phyloP scores from a whole-genome alignment of 2,888 invertebrate species.

The Lottia scabra region DNA sequence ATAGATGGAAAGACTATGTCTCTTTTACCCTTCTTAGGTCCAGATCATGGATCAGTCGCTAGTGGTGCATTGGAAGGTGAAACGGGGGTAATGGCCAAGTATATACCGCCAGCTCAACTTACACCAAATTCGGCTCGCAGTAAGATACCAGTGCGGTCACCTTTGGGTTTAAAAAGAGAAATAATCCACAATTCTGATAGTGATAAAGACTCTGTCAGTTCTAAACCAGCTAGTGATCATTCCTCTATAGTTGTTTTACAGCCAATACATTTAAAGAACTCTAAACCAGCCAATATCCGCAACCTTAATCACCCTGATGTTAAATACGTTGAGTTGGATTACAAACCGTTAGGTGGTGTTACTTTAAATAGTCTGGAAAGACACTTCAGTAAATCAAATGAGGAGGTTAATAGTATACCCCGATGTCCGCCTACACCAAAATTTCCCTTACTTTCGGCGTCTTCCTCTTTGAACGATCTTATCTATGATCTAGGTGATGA shows the following conservation, averaged over 20 bases:
- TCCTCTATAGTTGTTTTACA: conserved; percentile 58
- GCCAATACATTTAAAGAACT: conserved; percentile 57
- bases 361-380: conserved; percentile 41
- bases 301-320: conserved; percentile 50
- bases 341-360: conserved; percentile 31
- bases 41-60: not conserved
- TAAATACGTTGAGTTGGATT: conserved; percentile 35
- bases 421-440: conserved; percentile 56
- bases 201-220: conserved; percentile 55
- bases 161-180: conserved; percentile 10
- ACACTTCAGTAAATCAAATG: conserved; percentile 55
- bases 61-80: conserved; percentile 10
- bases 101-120: not conserved
- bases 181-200: conserved; percentile 43
- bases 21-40: conserved; percentile 35
- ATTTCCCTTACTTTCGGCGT: conserved; percentile 52
- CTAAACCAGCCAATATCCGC: conserved; percentile 49
- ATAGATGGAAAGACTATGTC: conserved; percentile 62
- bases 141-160: conserved; percentile 12
- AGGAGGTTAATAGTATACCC: conserved; percentile 54
- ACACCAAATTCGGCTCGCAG: not conserved
- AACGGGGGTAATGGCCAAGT: not conserved
- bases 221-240: conserved; percentile 55
- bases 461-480: conserved; percentile 49
- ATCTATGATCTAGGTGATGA: not conserved